A percentile compares a stretch with the other conserved stretches of the same genome.
phyloP scores from a whole-genome alignment of 2,113 vertebrate genomes.

The Pleuronectes platessa region DNA sequence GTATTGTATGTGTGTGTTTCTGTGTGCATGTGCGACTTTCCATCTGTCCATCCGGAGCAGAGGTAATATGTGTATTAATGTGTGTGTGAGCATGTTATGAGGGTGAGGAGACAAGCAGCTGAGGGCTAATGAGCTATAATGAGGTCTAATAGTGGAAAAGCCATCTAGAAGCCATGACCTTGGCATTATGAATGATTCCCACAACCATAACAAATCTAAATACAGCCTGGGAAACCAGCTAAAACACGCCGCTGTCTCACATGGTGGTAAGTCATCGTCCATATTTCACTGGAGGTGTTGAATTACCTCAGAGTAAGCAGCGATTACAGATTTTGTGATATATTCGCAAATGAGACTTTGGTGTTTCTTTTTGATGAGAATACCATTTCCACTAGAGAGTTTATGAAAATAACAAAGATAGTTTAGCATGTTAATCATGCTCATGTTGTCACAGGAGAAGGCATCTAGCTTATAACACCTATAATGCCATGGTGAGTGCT shows the following conservation, averaged over 20 bases:
- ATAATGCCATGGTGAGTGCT: conserved; percentile 26
- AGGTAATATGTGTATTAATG: conserved; percentile 45
- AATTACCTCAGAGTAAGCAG: conserved; percentile 65
- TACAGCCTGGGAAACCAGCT: conserved; percentile 78
- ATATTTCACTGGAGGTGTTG: conserved; percentile 59
- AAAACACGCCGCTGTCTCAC: conserved; percentile 48
- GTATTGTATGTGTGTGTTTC: conserved; percentile 43
- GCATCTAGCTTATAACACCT: conserved; percentile 37
- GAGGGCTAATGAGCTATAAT: conserved; percentile 84
- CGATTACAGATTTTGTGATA: conserved; percentile 60
- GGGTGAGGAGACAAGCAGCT: conserved; percentile 79
- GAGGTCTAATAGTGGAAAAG: conserved; percentile 84
- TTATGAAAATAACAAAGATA: conserved; percentile 41
- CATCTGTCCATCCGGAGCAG: conserved; percentile 64
- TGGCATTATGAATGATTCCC: conserved; percentile 78
- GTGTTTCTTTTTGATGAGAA: conserved; percentile 46
- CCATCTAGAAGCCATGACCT: conserved; percentile 79
- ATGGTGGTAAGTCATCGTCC: conserved; percentile 58
- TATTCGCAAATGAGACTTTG: conserved; percentile 42
- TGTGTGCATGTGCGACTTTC: conserved; percentile 39
- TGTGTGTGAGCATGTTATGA: conserved; percentile 62
- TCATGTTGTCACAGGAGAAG: conserved; percentile 46
- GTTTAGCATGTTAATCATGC: conserved; percentile 43
- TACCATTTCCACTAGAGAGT: conserved; percentile 32
- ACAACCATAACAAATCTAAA: conserved; percentile 79